phyloP scores from a whole-genome alignment of 2,888 invertebrate genomes.

The Aethes cnicana region DNA sequence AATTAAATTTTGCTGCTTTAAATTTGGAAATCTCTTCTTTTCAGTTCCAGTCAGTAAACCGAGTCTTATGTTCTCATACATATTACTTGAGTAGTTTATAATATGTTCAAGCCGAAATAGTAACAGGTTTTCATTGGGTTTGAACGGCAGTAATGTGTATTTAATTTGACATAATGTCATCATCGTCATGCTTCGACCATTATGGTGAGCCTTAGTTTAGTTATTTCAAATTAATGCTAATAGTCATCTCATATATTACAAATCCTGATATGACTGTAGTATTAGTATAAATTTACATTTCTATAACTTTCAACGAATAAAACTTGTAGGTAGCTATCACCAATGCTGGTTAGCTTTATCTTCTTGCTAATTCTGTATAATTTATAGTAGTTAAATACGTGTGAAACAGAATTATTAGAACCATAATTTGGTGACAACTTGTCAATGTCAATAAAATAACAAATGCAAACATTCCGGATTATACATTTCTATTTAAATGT shows the following conservation, averaged over 20 bases:
- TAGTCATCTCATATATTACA: conserved; percentile 25
- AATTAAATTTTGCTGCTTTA: too few species aligned
- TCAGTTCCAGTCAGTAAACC: too few species aligned
- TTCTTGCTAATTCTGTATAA: conserved; percentile 26
- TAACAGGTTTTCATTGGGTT: too few species aligned
- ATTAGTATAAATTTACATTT: conserved; percentile 63
- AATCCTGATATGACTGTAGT: conserved; percentile 41
- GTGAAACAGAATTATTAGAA: conserved; percentile 7
- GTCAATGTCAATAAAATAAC: not conserved
- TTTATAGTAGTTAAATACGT: conserved; percentile 19
- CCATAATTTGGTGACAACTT: conserved; percentile 8
- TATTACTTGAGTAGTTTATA: too few species aligned
- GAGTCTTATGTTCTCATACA: too few species aligned
- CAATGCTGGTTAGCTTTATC: conserved; percentile 33
- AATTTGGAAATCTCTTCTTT: too few species aligned
- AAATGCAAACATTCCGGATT: too few species aligned
- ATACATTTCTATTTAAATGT: too few species aligned
- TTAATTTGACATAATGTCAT: not conserved
- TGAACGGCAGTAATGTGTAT: too few species aligned
- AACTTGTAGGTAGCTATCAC: conserved; percentile 38
- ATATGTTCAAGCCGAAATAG: too few species aligned
- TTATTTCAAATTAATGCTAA: conserved; percentile 17
- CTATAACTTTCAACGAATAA: conserved; percentile 54
- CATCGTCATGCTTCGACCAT: conserved; percentile 3
- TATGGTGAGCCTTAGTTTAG: conserved; percentile 6